A percentile compares a stretch with the other conserved stretches of the same genome.
phyloP scores from a whole-genome alignment of 1,140 invertebrate genomes.

The Nasonia longicornis region DNA sequence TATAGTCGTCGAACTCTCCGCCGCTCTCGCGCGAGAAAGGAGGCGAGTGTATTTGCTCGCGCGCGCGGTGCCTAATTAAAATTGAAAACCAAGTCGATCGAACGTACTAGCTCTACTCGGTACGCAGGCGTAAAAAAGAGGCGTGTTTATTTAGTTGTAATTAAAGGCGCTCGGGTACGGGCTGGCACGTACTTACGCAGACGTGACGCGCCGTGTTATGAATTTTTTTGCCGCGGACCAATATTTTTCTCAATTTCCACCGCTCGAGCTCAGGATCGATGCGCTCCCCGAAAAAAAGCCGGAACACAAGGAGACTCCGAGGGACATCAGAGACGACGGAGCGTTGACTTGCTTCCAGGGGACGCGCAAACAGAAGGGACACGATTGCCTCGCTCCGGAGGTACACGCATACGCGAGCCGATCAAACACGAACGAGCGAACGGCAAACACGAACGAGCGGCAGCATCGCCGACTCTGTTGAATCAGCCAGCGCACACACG shows the following conservation, averaged over 20 bases:
- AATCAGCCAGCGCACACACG: constrained; percentile 44
- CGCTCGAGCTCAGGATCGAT: too few species aligned
- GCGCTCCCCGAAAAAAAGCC: too few species aligned
- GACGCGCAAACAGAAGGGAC: not conserved
- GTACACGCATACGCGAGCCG: constrained; percentile 39
- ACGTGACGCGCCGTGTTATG: too few species aligned
- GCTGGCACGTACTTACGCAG: too few species aligned
- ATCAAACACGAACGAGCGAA: constrained; percentile 55
- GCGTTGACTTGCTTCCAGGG: not conserved
- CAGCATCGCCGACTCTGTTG: constrained; percentile 48
- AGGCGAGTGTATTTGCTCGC: constrained; percentile 9
- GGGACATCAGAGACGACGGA: not conserved
- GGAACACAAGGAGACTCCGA: not conserved
- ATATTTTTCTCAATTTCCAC: too few species aligned
- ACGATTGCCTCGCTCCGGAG: not conserved
- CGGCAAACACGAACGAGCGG: constrained; percentile 53
- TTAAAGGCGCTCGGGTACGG: not conserved
- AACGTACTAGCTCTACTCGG: too few species aligned
- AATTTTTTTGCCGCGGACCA: too few species aligned
- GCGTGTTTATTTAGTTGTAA: not conserved
- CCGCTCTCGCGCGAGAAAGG: constrained; percentile 40
- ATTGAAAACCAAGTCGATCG: not conserved
- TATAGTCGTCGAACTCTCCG: constrained; percentile 34
- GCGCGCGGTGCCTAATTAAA: constrained; percentile 31
- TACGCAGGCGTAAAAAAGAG: not conserved